Evolutionary conservation across 2,888 invertebrate genomes (phyloP), one percentile per base, ranked within the genome.

Genomic region (Steromphala cineraria): DNA sequence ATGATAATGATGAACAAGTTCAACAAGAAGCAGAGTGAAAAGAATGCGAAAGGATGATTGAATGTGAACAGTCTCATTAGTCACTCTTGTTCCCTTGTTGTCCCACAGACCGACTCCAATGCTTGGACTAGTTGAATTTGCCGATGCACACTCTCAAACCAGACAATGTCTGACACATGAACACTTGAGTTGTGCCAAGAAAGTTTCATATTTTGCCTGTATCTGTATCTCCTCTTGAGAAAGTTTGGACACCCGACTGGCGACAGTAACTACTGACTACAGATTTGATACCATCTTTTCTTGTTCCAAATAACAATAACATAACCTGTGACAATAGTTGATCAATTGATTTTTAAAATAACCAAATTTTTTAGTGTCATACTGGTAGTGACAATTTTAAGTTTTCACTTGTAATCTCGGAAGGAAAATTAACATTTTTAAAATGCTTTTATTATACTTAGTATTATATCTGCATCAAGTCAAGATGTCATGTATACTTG

Each of bases 1-100:
- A 80, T n/a, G 81, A 84, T 52, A 76, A 76, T 21, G 76, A 80
- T 19, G 75, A 40, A 15, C 76, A 21, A 5, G n/a, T n/a, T n/a
- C 24, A 53, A 40, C 77, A 77, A 21, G 55, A 77, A 19, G 36
- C 53, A 36, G 31, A 55, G 24, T 53, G 19, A 77, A 40, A 24
- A 40, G 24, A 55, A 24, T 77, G 56, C 56, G 46, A 40, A 19
- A 53, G 46, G 40, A 24, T 17, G 77, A 28, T 62, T 62, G 62
- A 62, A 62, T 62, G 62, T 62, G 62, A 62, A 62, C 62, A 62
- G 62, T 62, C 56, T 56, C 62, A 62, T 28, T 56, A 62, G 62
- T 62, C 62, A 62, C 62, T 62, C 62, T 62, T 62, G 62, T 62
- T 62, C 62, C 28, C 62, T 62, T 28, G 62, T 62, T 62, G 62